Conservation (phyloP, 2,113 vertebrate species). For the Gobius niger region DNA sequence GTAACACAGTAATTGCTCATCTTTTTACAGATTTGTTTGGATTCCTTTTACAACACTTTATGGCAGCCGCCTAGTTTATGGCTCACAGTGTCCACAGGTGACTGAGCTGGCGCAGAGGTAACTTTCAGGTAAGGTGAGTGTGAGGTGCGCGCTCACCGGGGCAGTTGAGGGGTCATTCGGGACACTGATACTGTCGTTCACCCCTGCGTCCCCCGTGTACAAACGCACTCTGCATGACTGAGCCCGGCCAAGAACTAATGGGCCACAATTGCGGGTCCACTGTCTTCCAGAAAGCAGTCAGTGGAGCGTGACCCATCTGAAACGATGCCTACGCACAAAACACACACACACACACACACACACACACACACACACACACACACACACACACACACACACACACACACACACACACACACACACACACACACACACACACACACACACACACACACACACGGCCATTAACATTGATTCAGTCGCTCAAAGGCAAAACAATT, state of each 20-base stretch:
- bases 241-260: conserved; percentile 67
- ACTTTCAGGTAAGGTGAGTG: not conserved
- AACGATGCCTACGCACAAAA: conserved; percentile 45
- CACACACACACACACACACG: conserved; percentile 30
- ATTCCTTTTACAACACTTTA: not conserved
- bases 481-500: not conserved
- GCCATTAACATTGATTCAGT: not conserved
- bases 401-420: too few relatives aligned
- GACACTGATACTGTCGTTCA: conserved; percentile 54
- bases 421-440: too few relatives aligned
- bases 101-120: not conserved
- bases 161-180: conserved; percentile 20
- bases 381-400: too few relatives aligned
- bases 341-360: too few relatives aligned
- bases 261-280: conserved; percentile 69
- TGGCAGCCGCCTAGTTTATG: not conserved
- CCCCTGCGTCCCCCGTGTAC: conserved; percentile 62
- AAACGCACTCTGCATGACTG: conserved; percentile 63
- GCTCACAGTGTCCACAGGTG: not conserved
- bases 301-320: conserved; percentile 64
- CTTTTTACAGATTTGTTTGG: conserved; percentile 2
- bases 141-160: conserved; percentile 32
- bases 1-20: not conserved
- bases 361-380: too few relatives aligned
- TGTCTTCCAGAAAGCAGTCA: conserved; percentile 74